These are phyloP conservation scores for Saccostrea cuccullata DNA, from an alignment of 1,140 invertebrate species.

Conservation along the genomic window DNA sequence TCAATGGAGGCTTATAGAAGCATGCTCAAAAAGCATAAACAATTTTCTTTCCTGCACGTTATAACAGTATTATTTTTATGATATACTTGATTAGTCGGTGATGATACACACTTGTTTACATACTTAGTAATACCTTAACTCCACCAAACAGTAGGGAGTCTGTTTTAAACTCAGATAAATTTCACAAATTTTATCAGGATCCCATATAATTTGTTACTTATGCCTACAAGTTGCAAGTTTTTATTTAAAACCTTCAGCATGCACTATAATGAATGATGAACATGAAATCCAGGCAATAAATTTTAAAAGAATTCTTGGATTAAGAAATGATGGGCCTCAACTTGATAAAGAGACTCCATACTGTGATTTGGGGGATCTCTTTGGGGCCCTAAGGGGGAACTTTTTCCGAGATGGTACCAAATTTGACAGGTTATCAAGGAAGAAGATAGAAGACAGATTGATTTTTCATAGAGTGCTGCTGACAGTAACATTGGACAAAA, in stretches of 20 bases:
- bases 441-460: background rate
- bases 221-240: slow-evolving; percentile 17
- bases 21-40: background rate
- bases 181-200: background rate
- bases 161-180: slow-evolving; percentile 5
- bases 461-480: slow-evolving; percentile 17
- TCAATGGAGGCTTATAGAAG: background rate
- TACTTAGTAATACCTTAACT: background rate
- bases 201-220: slow-evolving; percentile 17
- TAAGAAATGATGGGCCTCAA: background rate
- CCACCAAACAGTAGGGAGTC: background rate
- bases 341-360: background rate
- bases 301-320: background rate
- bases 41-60: background rate
- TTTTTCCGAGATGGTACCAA: background rate
- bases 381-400: background rate
- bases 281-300: background rate
- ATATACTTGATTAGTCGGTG: background rate
- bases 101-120: slow-evolving; percentile 25
- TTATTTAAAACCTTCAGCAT: background rate
- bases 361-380: background rate
- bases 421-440: slow-evolving; percentile 12
- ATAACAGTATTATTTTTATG: background rate
- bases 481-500: background rate
- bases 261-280: background rate